Conservation (phyloP, 2,888 invertebrate species). For the Agriopis leucophaearia region DNA sequence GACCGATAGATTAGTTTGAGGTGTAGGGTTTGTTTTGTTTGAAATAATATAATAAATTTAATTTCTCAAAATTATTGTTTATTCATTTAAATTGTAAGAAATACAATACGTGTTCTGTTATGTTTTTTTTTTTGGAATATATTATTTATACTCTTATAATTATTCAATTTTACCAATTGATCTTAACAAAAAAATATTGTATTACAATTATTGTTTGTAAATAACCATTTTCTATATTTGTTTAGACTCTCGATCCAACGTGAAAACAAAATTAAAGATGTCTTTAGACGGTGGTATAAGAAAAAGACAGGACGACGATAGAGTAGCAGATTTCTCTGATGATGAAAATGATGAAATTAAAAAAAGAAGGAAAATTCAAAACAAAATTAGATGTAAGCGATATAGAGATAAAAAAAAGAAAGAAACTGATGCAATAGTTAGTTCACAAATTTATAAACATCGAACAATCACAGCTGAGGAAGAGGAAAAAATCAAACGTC, state of each 20-base stretch:
- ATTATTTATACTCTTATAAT: neutral
- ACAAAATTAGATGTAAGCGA: neutral
- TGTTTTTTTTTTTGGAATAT: neutral
- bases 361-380: neutral
- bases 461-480: neutral
- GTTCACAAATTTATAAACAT: neutral
- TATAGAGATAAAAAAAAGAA: conserved; percentile 1
- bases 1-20: no score
- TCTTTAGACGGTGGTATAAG: neutral
- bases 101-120: neutral
- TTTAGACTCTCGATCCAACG: neutral
- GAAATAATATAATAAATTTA: neutral
- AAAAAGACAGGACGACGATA: neutral
- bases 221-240: neutral
- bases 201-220: neutral
- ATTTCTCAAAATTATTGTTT: neutral
- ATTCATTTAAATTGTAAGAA: neutral
- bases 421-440: neutral
- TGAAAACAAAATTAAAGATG: neutral
- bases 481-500: neutral
- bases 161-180: neutral
- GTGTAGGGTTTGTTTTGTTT: no score
- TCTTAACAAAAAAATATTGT: no score
- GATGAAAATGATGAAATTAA: neutral
- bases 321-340: neutral